A percentile compares a stretch with the other conserved stretches of the same genome.
Evolutionary conservation across 2,797 vertebrate genomes (phyloP).

Genomic region (Tolypeutes matacus): DNA sequence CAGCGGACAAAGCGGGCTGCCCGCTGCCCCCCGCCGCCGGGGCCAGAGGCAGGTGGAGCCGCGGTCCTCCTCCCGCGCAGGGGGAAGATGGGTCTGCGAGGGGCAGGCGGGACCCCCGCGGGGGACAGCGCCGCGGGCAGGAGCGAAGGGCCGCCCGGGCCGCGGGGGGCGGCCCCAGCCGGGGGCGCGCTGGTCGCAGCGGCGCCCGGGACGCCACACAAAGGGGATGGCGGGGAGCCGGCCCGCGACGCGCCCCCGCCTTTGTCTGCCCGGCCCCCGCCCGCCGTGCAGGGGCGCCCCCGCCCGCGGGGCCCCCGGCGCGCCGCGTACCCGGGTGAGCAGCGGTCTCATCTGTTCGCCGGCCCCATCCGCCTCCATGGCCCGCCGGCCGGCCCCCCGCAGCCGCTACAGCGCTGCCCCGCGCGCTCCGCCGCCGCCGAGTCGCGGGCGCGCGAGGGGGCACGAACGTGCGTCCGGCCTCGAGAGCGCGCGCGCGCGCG

Average conservation of each 20-base stretch:
- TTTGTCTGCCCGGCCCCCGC: slow-evolving; percentile 58
- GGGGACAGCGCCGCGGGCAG: background rate
- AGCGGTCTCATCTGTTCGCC: slow-evolving; percentile 90
- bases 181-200: background rate
- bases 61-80: slow-evolving; percentile 44
- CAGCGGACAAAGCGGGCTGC: background rate
- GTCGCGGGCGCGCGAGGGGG: slow-evolving; percentile 4
- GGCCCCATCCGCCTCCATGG: slow-evolving; percentile 88
- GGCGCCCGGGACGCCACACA: slow-evolving; percentile 65
- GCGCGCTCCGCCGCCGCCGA: slow-evolving; percentile 76
- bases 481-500: slow-evolving; percentile 5
- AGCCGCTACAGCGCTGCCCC: slow-evolving; percentile 85
- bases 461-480: slow-evolving; percentile 45
- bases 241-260: slow-evolving; percentile 33
- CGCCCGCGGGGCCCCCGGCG: slow-evolving; percentile 65
- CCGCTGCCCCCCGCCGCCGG: background rate
- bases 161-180: background rate
- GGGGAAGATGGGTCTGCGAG: background rate
- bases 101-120: background rate
- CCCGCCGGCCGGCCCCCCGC: slow-evolving; percentile 56
- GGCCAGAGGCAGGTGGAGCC: slow-evolving; percentile 69
- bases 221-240: background rate
- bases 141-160: background rate
- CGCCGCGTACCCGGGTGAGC: slow-evolving; percentile 88
- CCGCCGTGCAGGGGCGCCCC: slow-evolving; percentile 42